Percentiles rank a stretch among this genome's conserved stretches.
These are phyloP conservation scores for Ctenopoma kingsleyae DNA, from an alignment of 2,797 vertebrate species.

Conservation along the genomic window DNA sequence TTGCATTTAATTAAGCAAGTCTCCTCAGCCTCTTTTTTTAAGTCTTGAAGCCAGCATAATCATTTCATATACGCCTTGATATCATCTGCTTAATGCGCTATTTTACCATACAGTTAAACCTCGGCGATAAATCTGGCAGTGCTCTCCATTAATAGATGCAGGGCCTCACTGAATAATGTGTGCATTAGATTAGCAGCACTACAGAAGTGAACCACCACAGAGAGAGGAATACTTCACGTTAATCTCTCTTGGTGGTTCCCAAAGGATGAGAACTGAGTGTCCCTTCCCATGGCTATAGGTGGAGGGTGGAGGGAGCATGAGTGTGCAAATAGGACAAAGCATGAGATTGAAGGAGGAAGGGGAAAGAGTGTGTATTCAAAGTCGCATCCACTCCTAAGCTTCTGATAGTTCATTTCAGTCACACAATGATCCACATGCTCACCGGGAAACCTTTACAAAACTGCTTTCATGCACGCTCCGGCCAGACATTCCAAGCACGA, in stretches of 20 bases:
- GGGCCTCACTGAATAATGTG: constrained; percentile 79
- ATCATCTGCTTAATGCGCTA: constrained; percentile 88
- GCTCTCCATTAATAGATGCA: constrained; percentile 83
- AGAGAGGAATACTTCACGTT: constrained; percentile 78
- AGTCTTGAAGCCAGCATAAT: constrained; percentile 81
- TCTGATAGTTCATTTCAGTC: constrained; percentile 61
- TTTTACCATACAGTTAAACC: constrained; percentile 88
- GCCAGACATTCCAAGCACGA: constrained; percentile 4
- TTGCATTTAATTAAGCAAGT: constrained; percentile 85
- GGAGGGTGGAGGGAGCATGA: constrained; percentile 10
- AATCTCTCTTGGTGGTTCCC: constrained; percentile 72
- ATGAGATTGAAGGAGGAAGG: constrained; percentile 29
- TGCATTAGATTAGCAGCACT: constrained; percentile 82
- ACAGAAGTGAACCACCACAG: constrained; percentile 69
- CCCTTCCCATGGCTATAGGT: constrained; percentile 49
- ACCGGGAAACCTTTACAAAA: constrained; percentile 33
- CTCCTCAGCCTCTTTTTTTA: constrained; percentile 55
- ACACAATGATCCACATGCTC: constrained; percentile 38
- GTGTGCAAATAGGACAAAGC: constrained; percentile 26
- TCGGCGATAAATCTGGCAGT: constrained; percentile 82
- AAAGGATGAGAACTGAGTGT: constrained; percentile 51
- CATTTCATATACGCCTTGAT: constrained; percentile 82
- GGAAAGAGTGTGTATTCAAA: constrained; percentile 17
- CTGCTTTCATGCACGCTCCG: constrained; percentile 9
- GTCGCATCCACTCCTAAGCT: constrained; percentile 38